Percentiles rank a stretch among this genome's conserved stretches.
These are phyloP conservation scores for Lindbergichthys nudifrons DNA, from an alignment of 2,797 vertebrate species.

Conservation along the genomic window DNA sequence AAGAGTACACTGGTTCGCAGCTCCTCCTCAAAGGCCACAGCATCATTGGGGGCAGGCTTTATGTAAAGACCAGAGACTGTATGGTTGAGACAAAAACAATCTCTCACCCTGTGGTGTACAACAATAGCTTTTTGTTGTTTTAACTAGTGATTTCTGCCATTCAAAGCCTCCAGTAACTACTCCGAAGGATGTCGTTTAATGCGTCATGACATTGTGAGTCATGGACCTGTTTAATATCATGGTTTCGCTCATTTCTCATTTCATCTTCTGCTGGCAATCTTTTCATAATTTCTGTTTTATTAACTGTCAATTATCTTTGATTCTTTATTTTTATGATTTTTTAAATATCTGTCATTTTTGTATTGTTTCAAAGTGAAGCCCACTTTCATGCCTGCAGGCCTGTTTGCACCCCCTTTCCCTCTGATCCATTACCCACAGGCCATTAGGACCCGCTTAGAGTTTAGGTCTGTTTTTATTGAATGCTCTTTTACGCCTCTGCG, in stretches of 20 bases:
- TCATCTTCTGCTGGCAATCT: neutral
- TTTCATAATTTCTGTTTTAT: slow-evolving; percentile 1
- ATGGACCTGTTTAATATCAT: neutral
- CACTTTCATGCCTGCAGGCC: slow-evolving; percentile 30
- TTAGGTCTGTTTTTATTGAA: slow-evolving; percentile 76
- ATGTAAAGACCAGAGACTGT: slow-evolving; percentile 4
- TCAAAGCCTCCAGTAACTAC: neutral
- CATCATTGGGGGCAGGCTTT: slow-evolving; percentile 39
- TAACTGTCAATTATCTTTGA: neutral
- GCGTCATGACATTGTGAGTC: neutral
- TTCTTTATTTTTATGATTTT: neutral
- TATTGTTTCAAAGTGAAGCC: slow-evolving; percentile 19
- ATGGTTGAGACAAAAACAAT: slow-evolving; percentile 19
- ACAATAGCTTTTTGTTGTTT: too few species aligned
- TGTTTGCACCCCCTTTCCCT: slow-evolving; percentile 31
- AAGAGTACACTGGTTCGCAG: slow-evolving; percentile 20
- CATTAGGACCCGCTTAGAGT: slow-evolving; percentile 66
- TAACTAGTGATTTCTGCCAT: neutral
- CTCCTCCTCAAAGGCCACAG: slow-evolving; percentile 49
- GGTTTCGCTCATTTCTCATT: neutral
- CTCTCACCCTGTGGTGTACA: neutral
- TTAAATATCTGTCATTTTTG: slow-evolving; percentile 10
- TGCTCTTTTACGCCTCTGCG: slow-evolving; percentile 71
- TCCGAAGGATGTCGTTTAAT: neutral
- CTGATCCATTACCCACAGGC: slow-evolving; percentile 65